Percentiles rank a stretch among this genome's conserved stretches.
phyloP scores from a whole-genome alignment of 2,113 vertebrate genomes.

The Siphamia tubifer region DNA sequence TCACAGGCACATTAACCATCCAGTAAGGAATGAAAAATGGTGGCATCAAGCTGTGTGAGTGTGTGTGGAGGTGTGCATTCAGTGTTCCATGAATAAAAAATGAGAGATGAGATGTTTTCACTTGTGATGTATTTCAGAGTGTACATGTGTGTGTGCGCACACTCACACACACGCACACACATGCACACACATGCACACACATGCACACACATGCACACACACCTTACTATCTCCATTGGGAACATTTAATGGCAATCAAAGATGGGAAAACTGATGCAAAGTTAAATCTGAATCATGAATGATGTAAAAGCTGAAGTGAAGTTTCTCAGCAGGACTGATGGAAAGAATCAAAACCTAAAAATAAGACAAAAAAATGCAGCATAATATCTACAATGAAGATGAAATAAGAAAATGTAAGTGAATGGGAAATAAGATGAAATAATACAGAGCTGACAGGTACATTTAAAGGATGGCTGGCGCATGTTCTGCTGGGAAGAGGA shows the following conservation, averaged over 20 bases:
- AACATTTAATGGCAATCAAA: slow-evolving; percentile 7
- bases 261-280: slow-evolving; percentile 4
- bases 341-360: not conserved
- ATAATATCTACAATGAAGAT: not conserved
- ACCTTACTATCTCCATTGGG: not conserved
- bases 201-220: not conserved
- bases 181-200: not conserved
- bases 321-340: not conserved
- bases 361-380: not conserved
- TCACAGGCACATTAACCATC: slow-evolving; percentile 41
- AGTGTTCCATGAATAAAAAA: slow-evolving; percentile 36
- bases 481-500: not conserved
- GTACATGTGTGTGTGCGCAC: not conserved
- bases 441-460: not conserved
- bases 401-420: not conserved
- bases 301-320: not conserved
- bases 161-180: not conserved
- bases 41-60: not conserved
- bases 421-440: not conserved
- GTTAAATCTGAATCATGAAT: slow-evolving; percentile 9
- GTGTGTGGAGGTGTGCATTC: not conserved
- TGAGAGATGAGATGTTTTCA: slow-evolving; percentile 25
- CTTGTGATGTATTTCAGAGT: not conserved
- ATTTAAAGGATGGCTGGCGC: slow-evolving; percentile 30
- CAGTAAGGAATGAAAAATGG: slow-evolving; percentile 26